phyloP scores from a whole-genome alignment of 2,888 invertebrate genomes.

The Acanthosoma haemorrhoidale region DNA sequence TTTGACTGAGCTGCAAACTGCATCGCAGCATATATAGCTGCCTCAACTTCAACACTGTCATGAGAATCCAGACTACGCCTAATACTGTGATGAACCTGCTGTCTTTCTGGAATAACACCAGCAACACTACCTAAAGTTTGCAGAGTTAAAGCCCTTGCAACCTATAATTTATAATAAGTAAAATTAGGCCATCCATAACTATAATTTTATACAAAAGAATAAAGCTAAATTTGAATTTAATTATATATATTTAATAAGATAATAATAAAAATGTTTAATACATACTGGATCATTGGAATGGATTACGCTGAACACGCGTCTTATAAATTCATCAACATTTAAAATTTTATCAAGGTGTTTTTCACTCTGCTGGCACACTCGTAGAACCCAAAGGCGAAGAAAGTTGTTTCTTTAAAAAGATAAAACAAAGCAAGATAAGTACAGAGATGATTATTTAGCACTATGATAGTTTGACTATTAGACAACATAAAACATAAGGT shows the following conservation, averaged over 20 bases:
- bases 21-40: constrained; percentile 90
- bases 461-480: too few species aligned
- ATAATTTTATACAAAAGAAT: neutral
- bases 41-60: constrained; percentile 91
- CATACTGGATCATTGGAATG: constrained; percentile 89
- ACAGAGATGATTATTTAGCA: too few species aligned
- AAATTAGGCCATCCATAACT: neutral
- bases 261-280: neutral
- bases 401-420: constrained; percentile 69
- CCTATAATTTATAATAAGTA: constrained; percentile 1
- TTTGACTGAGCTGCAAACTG: constrained; percentile 92
- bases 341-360: constrained; percentile 93
- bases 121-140: constrained; percentile 88
- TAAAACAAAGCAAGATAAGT: neutral
- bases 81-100: constrained; percentile 93
- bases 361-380: constrained; percentile 92
- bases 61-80: constrained; percentile 86
- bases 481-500: too few species aligned
- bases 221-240: neutral
- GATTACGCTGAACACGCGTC: constrained; percentile 85
- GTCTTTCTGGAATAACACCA: constrained; percentile 85
- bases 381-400: constrained; percentile 81
- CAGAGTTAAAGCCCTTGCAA: constrained; percentile 85
- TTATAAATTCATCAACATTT: constrained; percentile 89
- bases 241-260: neutral